Percentiles rank a stretch among this genome's conserved stretches.
phyloP scores from a whole-genome alignment of 2,113 vertebrate genomes.

The Rhagologus leucostigma region DNA sequence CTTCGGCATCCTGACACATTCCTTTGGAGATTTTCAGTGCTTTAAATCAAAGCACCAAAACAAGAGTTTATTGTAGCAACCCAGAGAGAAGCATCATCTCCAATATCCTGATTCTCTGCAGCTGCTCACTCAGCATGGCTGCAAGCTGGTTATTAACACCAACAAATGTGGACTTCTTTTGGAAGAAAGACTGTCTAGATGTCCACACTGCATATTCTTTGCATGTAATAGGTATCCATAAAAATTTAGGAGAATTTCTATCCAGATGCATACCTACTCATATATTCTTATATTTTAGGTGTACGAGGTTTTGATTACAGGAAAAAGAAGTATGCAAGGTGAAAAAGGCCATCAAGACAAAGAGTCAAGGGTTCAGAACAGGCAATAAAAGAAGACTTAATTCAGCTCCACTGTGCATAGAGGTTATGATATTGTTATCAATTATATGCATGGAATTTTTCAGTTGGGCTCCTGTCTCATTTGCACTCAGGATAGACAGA shows the following conservation, averaged over 20 bases:
- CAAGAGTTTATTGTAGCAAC: conserved; percentile 67
- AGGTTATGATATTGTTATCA: not conserved
- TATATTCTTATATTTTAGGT: not conserved
- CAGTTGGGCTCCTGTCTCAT: not conserved
- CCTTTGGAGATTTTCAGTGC: conserved; percentile 48
- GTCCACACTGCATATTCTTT: not conserved
- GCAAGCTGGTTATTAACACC: conserved; percentile 44
- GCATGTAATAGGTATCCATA: not conserved
- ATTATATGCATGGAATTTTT: not conserved
- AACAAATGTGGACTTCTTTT: not conserved
- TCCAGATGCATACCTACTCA: not conserved
- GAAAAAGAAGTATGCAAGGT: not conserved
- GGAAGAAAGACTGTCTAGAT: not conserved
- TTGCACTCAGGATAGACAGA: not conserved
- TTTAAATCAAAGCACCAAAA: conserved; percentile 70
- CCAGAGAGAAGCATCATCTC: conserved; percentile 40
- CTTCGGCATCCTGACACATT: conserved; percentile 43
- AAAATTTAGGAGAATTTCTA: not conserved
- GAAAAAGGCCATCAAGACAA: not conserved
- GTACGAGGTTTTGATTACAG: not conserved
- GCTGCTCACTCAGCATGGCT: conserved; percentile 51
- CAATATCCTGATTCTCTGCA: conserved; percentile 59
- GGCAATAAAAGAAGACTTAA: not conserved
- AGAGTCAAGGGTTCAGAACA: not conserved
- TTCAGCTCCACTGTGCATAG: not conserved